Base-by-base conservation (phyloP, 1,140 invertebrate genomes). In the Philotrypesis tridentata region DNA sequence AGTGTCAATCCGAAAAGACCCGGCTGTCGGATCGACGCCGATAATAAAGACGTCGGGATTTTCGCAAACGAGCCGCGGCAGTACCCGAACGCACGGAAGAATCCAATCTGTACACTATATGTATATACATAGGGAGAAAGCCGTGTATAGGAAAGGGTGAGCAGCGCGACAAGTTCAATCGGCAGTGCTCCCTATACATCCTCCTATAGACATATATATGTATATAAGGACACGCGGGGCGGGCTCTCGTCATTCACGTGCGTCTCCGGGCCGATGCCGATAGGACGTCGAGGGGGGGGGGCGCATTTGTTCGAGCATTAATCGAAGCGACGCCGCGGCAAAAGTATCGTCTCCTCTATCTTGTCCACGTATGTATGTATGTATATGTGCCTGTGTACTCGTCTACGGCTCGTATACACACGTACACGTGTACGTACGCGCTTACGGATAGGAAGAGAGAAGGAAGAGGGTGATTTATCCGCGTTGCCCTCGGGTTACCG, bases 291-390 rank as follows among this genome's bases (percentile, higher is more conserved):
- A n/a, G n/a, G n/a, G n/a, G n/a, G n/a, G n/a, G n/a, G 55, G 71
- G n/a, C 84, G 80, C 85, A 86, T 86, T 87, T 86, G 87, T 86
- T 86, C 83, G 80, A 31, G 82, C 84, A 87, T 87, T 87, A 87
- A 86, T 87, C 85, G 85, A 85, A 81, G 83, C 78, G 82, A 67
- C 81, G 63, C 60, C 81, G 82, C 83, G 17, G 83, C 75, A 48
- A 33, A 55, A 60, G 31, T 29, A 77, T 33, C 67, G 43, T 82
- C 14, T 55, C 7, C 48, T 37, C n/a, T n/a, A n/a, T n/a, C n/a
- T n/a, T n/a, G n/a, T n/a, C n/a, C n/a, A n/a, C n/a, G n/a, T n/a
- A n/a, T n/a, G n/a, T n/a, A n/a, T n/a, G n/a, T 37, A 37, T 37
- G 33, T 37, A 9, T 37, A 37, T 37, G 33, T 37, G 33, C 9